phyloP scores from a whole-genome alignment of 2,888 invertebrate species.

The Myopa testacea region DNA sequence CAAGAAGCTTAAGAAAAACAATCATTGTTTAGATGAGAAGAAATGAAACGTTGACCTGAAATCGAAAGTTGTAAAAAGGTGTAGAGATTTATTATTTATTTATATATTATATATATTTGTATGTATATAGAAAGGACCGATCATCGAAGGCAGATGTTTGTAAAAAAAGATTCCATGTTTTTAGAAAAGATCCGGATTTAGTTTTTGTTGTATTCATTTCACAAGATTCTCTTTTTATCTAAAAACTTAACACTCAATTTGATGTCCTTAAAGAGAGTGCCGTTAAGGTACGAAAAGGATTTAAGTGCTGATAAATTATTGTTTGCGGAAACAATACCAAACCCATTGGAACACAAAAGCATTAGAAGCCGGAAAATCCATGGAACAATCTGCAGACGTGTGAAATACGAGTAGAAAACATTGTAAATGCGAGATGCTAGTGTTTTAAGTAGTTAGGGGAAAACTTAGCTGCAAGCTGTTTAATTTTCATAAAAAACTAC shows the following conservation, averaged over 20 bases:
- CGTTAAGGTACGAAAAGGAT: too few species aligned
- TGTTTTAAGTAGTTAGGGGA: conserved; percentile 1
- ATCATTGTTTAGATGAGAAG: conserved; percentile 62
- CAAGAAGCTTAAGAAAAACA: conserved; percentile 66
- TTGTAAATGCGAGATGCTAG: neutral
- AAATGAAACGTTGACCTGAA: conserved; percentile 27
- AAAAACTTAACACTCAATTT: too few species aligned
- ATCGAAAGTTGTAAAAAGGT: conserved; percentile 25
- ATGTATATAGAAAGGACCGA: neutral
- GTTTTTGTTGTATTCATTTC: too few species aligned
- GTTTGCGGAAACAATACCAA: too few species aligned
- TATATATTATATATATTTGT: neutral
- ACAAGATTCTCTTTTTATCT: too few species aligned
- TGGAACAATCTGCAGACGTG: neutral
- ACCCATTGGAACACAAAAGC: too few species aligned
- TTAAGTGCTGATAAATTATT: too few species aligned
- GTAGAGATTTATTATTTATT: neutral
- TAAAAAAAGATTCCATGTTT: too few species aligned
- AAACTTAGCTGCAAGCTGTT: neutral
- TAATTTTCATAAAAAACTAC: conserved; percentile 6
- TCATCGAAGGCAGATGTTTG: too few species aligned
- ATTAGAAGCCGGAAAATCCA: neutral
- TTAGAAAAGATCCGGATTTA: too few species aligned
- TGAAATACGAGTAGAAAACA: neutral
- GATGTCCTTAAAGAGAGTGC: too few species aligned